A percentile compares a stretch with the other conserved stretches of the same genome.
phyloP scores from a whole-genome alignment of 2,797 vertebrate species.

The Oreortyx pictus region DNA sequence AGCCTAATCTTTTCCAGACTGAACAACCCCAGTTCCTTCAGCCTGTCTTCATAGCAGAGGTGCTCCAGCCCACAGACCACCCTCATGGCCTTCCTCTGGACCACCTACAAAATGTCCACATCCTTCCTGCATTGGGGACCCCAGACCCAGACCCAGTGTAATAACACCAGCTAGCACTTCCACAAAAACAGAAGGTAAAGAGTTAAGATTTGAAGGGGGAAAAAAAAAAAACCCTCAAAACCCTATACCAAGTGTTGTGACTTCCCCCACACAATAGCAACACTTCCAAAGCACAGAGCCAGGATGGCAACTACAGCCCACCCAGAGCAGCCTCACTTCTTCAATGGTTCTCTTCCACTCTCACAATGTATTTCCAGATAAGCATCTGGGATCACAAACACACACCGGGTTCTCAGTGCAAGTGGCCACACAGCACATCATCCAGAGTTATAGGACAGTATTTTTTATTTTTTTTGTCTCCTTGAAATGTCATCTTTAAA shows the following conservation, averaged over 20 bases:
- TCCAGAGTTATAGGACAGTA: background rate
- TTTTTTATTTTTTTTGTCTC: background rate
- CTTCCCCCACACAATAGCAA: background rate
- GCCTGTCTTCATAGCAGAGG: no score
- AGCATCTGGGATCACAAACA: background rate
- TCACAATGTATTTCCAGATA: background rate
- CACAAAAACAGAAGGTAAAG: background rate
- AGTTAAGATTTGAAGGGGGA: background rate
- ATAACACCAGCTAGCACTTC: background rate
- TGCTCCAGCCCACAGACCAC: no score
- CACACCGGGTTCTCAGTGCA: background rate
- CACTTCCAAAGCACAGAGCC: fast-evolving
- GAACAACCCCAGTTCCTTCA: no score
- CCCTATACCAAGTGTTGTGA: slow-evolving; percentile 8
- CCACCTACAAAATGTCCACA: no score
- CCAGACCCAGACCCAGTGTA: background rate
- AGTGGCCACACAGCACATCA: background rate
- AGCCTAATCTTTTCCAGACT: no score
- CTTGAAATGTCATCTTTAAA: no score
- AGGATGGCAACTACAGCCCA: slow-evolving; percentile 29
- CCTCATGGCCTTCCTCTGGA: no score
- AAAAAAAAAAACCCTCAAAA: background rate
- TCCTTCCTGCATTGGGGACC: no score
- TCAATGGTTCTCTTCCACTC: background rate
- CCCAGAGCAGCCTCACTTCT: background rate